Percentiles rank a stretch among this genome's conserved stretches.
These are phyloP conservation scores for Leiothrix lutea DNA, from an alignment of 2,113 vertebrate genomes.

Conservation along the genomic window DNA sequence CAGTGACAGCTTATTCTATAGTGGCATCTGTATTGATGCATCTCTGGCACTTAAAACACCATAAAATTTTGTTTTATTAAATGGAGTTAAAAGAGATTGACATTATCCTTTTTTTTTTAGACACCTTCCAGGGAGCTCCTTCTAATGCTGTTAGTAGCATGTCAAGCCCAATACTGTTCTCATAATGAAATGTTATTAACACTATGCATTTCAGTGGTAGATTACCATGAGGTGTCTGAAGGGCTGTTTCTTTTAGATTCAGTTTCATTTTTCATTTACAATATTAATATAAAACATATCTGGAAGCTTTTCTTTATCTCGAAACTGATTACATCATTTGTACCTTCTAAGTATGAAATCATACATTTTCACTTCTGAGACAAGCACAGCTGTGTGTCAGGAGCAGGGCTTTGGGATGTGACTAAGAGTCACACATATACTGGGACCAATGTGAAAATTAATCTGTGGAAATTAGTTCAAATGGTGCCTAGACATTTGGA, in stretches of 20 bases:
- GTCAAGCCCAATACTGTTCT: background rate
- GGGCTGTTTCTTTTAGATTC: background rate
- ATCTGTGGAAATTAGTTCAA: background rate
- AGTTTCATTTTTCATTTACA: background rate
- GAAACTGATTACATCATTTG: background rate
- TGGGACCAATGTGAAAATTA: background rate
- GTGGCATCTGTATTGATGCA: slow-evolving; percentile 9
- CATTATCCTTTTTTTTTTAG: background rate
- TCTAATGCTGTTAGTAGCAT: background rate
- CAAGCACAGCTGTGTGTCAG: background rate
- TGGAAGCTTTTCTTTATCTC: background rate
- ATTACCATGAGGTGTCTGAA: background rate
- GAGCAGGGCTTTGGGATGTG: background rate
- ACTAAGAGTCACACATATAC: background rate
- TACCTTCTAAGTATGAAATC: background rate
- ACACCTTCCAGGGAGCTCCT: background rate
- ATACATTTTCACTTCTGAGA: background rate
- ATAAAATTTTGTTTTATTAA: slow-evolving; percentile 28
- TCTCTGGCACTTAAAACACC: background rate
- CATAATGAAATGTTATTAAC: background rate
- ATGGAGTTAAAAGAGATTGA: slow-evolving; percentile 15
- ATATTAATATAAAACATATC: background rate
- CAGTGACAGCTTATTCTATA: slow-evolving; percentile 25
- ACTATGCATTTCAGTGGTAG: background rate
- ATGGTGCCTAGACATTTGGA: background rate